These are phyloP conservation scores for Glaucopsyche alexis DNA, from an alignment of 2,888 invertebrate genomes.

Conservation along the genomic window DNA sequence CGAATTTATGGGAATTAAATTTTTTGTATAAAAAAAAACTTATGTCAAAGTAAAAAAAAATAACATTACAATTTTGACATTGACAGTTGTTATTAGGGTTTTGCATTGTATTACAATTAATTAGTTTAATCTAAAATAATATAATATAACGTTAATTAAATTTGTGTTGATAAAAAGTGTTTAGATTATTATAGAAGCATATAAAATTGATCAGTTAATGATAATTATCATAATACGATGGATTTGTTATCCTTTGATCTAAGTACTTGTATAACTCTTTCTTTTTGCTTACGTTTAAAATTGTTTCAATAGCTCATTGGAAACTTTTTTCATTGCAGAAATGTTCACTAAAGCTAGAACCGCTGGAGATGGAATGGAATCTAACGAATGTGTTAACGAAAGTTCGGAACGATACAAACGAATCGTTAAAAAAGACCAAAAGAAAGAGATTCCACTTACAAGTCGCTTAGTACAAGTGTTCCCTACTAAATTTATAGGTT, in stretches of 20 bases:
- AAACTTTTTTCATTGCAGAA: conserved; percentile 49
- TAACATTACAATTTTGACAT: too few species aligned
- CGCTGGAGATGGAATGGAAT: conserved; percentile 90
- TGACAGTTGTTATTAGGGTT: too few species aligned
- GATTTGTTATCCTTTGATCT: conserved; percentile 17
- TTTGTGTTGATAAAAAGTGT: not conserved
- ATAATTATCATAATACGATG: not conserved
- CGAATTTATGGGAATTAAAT: too few species aligned
- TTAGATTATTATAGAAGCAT: not conserved
- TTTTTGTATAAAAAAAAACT: too few species aligned
- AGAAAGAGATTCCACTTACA: conserved; percentile 51
- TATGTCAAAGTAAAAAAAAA: too few species aligned
- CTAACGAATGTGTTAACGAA: conserved; percentile 61
- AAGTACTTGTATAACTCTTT: not conserved
- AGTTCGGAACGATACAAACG: conserved; percentile 41
- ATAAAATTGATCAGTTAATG: not conserved
- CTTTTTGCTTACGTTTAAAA: not conserved
- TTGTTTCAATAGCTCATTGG: conserved; percentile 28
- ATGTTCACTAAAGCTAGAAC: conserved; percentile 78
- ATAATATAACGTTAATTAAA: not conserved
- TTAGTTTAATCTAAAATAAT: not conserved
- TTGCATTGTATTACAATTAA: too few species aligned
- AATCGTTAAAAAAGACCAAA: conserved; percentile 40
- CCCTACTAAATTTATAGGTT: conserved; percentile 81
- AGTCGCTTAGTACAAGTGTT: conserved; percentile 66